A percentile compares a stretch with the other conserved stretches of the same genome.
Evolutionary conservation across 2,888 invertebrate species (phyloP).

Genomic region (Beris chalybata): DNA sequence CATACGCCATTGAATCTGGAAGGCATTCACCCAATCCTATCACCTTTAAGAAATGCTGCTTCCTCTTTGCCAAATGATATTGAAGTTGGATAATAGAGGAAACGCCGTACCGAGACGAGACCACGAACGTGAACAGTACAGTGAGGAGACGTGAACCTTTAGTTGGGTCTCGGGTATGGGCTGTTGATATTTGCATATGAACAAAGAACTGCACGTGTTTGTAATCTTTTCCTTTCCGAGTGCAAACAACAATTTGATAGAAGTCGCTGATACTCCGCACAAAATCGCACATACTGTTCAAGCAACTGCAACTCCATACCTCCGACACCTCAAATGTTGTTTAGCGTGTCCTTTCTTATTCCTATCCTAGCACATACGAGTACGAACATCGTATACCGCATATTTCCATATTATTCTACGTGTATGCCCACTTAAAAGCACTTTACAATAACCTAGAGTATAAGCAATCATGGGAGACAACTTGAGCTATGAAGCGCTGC

Average conservation of each 20-base stretch:
- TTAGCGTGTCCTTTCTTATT: neutral
- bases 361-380: neutral
- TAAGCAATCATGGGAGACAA: neutral
- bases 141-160: too few species aligned
- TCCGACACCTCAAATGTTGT: neutral
- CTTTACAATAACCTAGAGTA: slow-evolving; percentile 14
- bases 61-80: too few species aligned
- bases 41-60: too few species aligned
- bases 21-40: too few species aligned
- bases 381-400: neutral
- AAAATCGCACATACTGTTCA: neutral
- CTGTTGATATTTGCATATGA: slow-evolving; percentile 29
- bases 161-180: neutral
- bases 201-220: slow-evolving; percentile 32
- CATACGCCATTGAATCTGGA: too few species aligned
- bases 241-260: slow-evolving; percentile 17
- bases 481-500: slow-evolving; percentile 2
- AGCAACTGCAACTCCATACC: neutral
- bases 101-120: too few species aligned
- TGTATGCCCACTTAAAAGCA: slow-evolving; percentile 11
- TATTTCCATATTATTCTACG: slow-evolving; percentile 4
- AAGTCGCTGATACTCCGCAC: slow-evolving; percentile 4
- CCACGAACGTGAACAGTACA: too few species aligned
- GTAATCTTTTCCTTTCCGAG: slow-evolving; percentile 19
- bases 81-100: too few species aligned